phyloP scores from a whole-genome alignment of 1,140 invertebrate species.

The Nasonia vitripennis region DNA sequence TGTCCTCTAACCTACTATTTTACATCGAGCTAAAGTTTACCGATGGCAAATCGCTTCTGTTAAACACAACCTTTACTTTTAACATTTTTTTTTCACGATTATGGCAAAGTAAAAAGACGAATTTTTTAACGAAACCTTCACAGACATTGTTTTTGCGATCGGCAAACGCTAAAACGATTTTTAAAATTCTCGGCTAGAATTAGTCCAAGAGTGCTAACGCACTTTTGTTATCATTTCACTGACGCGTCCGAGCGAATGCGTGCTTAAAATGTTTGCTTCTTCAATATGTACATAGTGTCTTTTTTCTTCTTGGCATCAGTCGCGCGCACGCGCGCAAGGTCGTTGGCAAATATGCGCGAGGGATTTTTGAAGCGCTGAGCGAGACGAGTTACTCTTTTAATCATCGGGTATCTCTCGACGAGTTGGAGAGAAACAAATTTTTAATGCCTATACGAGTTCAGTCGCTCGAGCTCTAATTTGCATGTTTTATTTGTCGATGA shows the following conservation, averaged over 20 bases:
- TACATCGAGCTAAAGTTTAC: neutral
- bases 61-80: no score
- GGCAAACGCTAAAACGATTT: no score
- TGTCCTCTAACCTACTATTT: neutral
- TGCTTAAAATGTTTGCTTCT: slow-evolving; percentile 13
- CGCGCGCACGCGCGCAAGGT: neutral
- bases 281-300: slow-evolving; percentile 19
- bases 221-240: slow-evolving; percentile 5
- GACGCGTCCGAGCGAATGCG: neutral
- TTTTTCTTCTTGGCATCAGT: neutral
- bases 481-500: neutral
- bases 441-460: neutral
- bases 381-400: slow-evolving; percentile 9
- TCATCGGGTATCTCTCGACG: neutral
- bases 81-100: neutral
- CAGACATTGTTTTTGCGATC: no score
- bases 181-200: no score
- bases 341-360: slow-evolving; percentile 2
- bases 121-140: no score
- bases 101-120: no score
- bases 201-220: neutral
- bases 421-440: neutral
- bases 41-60: neutral
- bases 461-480: neutral
- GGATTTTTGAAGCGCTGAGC: neutral